Evolutionary conservation across 2,797 vertebrate species (phyloP), one percentile per base, ranked within the genome.

Genomic region (Antennarius maculatus): DNA sequence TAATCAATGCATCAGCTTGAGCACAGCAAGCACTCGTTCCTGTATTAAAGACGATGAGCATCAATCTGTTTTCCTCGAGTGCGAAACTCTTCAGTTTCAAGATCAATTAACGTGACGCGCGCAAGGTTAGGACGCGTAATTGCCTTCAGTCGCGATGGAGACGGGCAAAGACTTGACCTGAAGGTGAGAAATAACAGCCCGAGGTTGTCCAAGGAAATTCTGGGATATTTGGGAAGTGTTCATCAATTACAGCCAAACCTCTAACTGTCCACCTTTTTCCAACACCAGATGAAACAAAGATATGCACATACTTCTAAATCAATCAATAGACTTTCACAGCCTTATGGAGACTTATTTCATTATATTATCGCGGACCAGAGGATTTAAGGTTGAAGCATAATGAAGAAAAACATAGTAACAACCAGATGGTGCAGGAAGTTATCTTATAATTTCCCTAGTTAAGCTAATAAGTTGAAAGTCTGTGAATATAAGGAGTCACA

Each of bases 41-140:
- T 71, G 69, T 56, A 73, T 75, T 69, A 68, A 73, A 83, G 56
- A 76, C 42, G 69, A 76, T 68, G 58, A 77, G 71, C 59, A 63
- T 79, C 71, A 78, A 29, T 77, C 77, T 84, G 70, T 72, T 74
- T 79, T n/a, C 70, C 64, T 83, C 67, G 56, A 80, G 80, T 70
- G 77, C 1, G 13, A 54, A 37, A 23, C 76, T 79, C 71, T 67
- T 78, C 74, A 74, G 37, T 74, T 66, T 79, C 73, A 58, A 76
- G 62, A 83, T 80, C 73, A 80, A 81, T 88, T 81, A 79, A 76
- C 29, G 14, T 74, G 65, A 67, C 64, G 62, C 31, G 50, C 28
- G 52, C 51, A 49, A 55, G 10, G 15, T 2, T 7, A 17, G 34
- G 54, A 53, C 52, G 49, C 18, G 37, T 29, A 49, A 3, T 70